phyloP scores from a whole-genome alignment of 2,113 vertebrate species.

The Litocranius walleri region DNA sequence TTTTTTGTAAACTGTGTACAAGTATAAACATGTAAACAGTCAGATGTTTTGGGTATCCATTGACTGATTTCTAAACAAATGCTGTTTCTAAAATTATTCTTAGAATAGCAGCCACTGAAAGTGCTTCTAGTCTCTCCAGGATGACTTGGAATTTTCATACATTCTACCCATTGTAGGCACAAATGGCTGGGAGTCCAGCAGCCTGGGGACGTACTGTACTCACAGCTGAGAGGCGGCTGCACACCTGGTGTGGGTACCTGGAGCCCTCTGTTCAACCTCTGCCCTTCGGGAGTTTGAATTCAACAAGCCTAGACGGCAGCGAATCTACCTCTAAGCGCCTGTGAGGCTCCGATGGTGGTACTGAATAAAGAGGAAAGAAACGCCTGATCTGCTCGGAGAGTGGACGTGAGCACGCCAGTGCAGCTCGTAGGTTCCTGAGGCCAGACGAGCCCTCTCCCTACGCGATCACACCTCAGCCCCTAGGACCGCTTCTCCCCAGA shows the following conservation, averaged over 20 bases:
- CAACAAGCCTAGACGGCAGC: not conserved
- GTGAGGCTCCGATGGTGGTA: too few species aligned
- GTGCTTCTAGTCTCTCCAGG: not conserved
- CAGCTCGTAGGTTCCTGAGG: rapidly evolving
- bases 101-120: not conserved
- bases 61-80: not conserved
- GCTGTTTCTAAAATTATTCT: not conserved
- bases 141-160: not conserved
- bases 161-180: not conserved
- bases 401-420: rapidly evolving
- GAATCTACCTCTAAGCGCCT: not conserved
- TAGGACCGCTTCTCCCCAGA: not conserved
- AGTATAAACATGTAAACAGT: not conserved
- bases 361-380: not conserved
- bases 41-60: not conserved
- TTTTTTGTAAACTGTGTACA: not conserved
- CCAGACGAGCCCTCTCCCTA: not conserved
- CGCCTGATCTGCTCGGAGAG: rapidly evolving
- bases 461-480: rapidly evolving
- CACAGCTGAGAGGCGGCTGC: not conserved
- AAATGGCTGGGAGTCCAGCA: not conserved
- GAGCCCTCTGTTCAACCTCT: not conserved
- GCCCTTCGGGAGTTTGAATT: not conserved
- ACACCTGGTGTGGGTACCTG: too few species aligned
- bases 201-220: not conserved